These are phyloP conservation scores for Scaptomyza montana DNA, from an alignment of 1,140 invertebrate species.

Conservation along the genomic window DNA sequence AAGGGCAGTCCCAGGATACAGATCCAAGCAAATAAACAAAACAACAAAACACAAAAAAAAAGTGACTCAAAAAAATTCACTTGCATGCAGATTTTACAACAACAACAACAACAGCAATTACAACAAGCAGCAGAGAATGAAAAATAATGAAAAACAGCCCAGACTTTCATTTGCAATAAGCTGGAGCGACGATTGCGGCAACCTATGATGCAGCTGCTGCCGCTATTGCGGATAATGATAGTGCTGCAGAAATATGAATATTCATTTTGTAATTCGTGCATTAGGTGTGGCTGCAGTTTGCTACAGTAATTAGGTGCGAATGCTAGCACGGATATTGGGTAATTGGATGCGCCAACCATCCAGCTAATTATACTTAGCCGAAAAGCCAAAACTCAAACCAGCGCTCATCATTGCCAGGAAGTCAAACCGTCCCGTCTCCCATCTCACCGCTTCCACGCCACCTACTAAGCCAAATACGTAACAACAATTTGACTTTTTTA, in stretches of 20 bases:
- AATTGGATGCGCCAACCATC: constrained; percentile 68
- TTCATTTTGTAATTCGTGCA: constrained; percentile 77
- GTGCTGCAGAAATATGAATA: constrained; percentile 68
- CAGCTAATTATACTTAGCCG: constrained; percentile 61
- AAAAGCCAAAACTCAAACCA: constrained; percentile 12
- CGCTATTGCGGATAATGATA: constrained; percentile 7
- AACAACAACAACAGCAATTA: constrained; percentile 6
- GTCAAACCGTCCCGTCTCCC: constrained; percentile 1
- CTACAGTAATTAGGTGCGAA: constrained; percentile 75
- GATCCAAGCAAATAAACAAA: constrained; percentile 44
- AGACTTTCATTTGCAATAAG: constrained; percentile 62
- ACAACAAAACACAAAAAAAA: constrained; percentile 31
- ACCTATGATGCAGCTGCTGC: constrained; percentile 22
- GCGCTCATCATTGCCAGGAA: constrained; percentile 24
- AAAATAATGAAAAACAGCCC: constrained; percentile 70
- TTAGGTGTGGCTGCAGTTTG: constrained; percentile 51
- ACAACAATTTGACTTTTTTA: constrained; percentile 54
- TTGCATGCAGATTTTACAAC: constrained; percentile 35
- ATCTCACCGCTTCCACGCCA: background rate
- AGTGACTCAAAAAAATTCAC: constrained; percentile 23
- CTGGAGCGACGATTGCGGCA: constrained; percentile 45
- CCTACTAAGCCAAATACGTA: constrained; percentile 4
- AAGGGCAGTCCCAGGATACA: constrained; percentile 34
- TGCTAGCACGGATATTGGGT: constrained; percentile 43
- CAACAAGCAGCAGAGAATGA: constrained; percentile 26